Evolutionary conservation across 2,888 invertebrate genomes (phyloP).

Genomic region (Nephrotoma guestfalica): DNA sequence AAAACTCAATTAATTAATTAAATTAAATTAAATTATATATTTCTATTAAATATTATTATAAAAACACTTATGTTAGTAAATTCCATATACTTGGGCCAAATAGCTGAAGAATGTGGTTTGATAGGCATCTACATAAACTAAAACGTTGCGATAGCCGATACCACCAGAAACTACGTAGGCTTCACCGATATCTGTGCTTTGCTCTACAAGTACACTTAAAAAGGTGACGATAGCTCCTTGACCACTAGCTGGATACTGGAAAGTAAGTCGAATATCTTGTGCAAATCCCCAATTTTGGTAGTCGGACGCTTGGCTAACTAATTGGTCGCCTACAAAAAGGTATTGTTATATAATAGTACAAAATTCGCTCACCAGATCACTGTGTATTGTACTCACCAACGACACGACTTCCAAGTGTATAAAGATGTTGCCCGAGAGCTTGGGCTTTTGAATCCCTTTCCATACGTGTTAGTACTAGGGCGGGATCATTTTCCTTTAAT

Average conservation of each 20-base stretch:
- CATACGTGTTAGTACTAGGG: background rate
- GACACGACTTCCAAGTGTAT: background rate
- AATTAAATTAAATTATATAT: too few species aligned
- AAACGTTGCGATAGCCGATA: conserved; percentile 18
- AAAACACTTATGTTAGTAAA: background rate
- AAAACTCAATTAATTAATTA: too few species aligned
- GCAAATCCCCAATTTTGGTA: conserved; percentile 17
- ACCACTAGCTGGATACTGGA: conserved; percentile 24
- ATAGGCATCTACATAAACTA: conserved; percentile 23
- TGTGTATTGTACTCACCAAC: background rate
- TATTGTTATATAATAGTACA: too few species aligned
- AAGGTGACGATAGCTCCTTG: conserved; percentile 19
- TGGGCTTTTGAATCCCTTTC: background rate
- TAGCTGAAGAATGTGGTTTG: background rate
- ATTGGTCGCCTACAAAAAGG: too few species aligned
- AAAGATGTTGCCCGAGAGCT: background rate
- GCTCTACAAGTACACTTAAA: conserved; percentile 22
- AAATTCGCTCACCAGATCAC: background rate
- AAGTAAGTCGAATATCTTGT: conserved; percentile 23
- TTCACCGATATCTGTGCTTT: conserved; percentile 19
- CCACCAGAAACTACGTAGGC: conserved; percentile 21
- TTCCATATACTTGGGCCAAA: background rate
- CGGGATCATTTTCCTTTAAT: background rate
- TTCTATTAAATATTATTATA: too few species aligned
- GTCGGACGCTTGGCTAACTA: conserved; percentile 23